These are phyloP conservation scores for Beroe forskalii DNA, from an alignment of 37 sponge, comb jelly and placozoan species.

Conservation along the genomic window DNA sequence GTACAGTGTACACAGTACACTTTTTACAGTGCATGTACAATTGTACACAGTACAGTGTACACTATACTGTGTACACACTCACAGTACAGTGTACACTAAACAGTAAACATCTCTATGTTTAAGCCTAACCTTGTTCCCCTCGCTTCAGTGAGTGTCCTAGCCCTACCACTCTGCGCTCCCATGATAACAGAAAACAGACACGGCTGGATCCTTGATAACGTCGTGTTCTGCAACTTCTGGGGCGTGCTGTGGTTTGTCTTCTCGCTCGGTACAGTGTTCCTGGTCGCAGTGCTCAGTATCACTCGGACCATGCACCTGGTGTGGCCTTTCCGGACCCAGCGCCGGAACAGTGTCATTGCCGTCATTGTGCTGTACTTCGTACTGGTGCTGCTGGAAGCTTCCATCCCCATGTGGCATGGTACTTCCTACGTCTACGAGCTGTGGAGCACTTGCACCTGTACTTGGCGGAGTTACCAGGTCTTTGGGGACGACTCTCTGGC, in stretches of 20 bases:
- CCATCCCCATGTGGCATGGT: slow-evolving; percentile 30
- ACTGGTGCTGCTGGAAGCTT: not conserved
- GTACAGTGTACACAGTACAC: too few relatives aligned
- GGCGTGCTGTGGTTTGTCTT: not conserved
- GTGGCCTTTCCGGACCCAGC: not conserved
- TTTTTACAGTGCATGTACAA: too few relatives aligned
- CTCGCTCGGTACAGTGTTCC: not conserved
- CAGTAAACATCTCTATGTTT: too few relatives aligned
- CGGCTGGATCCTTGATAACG: not conserved
- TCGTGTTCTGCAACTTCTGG: not conserved
- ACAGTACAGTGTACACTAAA: too few relatives aligned
- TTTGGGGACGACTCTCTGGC: not conserved
- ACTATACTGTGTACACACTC: too few relatives aligned
- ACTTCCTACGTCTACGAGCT: not conserved
- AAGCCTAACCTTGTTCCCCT: too few relatives aligned
- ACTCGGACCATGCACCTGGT: slow-evolving; percentile 22
- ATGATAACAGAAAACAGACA: not conserved
- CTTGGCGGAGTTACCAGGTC: not conserved
- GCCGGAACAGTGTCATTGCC: not conserved
- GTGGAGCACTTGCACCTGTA: not conserved
- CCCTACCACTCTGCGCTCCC: not conserved
- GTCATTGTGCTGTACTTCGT: not conserved
- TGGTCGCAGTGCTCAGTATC: slow-evolving; percentile 17
- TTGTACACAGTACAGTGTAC: too few relatives aligned
- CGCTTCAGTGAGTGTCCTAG: not conserved